Evolutionary conservation across 2,797 vertebrate species (phyloP), one percentile per base, ranked within the genome.

Genomic region (Phrynocephalus vlangalii): DNA sequence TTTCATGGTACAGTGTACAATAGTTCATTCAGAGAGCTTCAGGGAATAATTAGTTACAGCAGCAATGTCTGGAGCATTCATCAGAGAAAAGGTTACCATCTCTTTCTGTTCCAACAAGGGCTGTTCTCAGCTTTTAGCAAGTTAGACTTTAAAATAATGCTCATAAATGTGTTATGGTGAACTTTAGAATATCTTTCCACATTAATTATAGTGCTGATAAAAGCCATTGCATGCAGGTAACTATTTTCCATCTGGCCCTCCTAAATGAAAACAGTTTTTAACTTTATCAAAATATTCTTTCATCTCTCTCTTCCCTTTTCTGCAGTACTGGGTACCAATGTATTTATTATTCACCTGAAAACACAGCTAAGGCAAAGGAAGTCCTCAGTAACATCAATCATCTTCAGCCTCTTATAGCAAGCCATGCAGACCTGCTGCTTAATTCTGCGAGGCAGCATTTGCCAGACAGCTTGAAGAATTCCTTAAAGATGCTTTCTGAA

Each of bases 261-360:
- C 84, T 86, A 84, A 76, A 60, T 67, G 89, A 79, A 92, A 93
- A 75, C 82, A 0, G 44, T 67, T 91, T 83, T 28, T 91, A 63
- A 89, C 52, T 1, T 88, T 28, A 60, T 60, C 44, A 68, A 72
- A 95, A 92, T 92, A 81, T 73, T 68, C 24, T 67, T 38, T 81
- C 86, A 13, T 83, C 6, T 91, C 76, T 94, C 18, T 89, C 85
- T 94, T 86, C 95, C n/a, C 95, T 66, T 66, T 97, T 95, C 95
- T 98, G 95, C 97, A 99, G 98, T 96, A 98, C 98, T 71, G 97
- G 98, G 33, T 99, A 98, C 97, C 99, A 99, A 96, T 99, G 98
- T 95, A 99, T 99, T 97, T 99, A 99, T 97, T 99, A 99, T 96
- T 98, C 99, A 94, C 99, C 99, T 83, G 98, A 99, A 97, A 98